phyloP scores from a whole-genome alignment of 1,140 invertebrate genomes.

The Leptopilina boulardi region DNA sequence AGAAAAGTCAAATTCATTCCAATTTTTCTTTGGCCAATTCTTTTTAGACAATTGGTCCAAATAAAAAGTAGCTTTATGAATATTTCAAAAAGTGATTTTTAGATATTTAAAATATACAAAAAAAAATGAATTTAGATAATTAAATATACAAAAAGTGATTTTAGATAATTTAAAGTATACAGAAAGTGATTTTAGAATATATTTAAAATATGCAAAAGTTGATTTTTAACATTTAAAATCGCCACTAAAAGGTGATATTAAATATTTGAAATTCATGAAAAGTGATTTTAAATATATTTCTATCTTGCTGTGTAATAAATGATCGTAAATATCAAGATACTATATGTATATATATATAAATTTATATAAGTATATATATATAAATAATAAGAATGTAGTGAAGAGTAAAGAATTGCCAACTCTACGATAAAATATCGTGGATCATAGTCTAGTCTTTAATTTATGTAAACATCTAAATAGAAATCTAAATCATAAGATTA shows the following conservation, averaged over 20 bases:
- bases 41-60: constrained; percentile 8
- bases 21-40: neutral
- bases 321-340: constrained; percentile 6
- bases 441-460: constrained; percentile 9
- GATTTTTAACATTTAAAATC: no score
- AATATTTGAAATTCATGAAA: neutral
- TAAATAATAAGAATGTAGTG: neutral
- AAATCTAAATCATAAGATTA: constrained; percentile 15
- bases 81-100: neutral
- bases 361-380: neutral
- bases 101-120: neutral
- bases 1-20: neutral
- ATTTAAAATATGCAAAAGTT: neutral
- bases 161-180: no score
- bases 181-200: neutral
- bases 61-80: neutral
- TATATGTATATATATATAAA: constrained; percentile 11
- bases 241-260: constrained; percentile 8
- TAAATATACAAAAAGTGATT: no score
- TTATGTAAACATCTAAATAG: constrained; percentile 9
- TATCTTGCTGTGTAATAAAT: neutral
- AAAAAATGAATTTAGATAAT: no score
- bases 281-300: constrained; percentile 11
- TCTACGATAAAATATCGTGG: neutral
- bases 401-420: constrained; percentile 7